Evolutionary conservation across 37 sponge, comb jelly and placozoan genomes (phyloP), one percentile per base, ranked within the genome.

Genomic region (Sycon ciliatum): DNA sequence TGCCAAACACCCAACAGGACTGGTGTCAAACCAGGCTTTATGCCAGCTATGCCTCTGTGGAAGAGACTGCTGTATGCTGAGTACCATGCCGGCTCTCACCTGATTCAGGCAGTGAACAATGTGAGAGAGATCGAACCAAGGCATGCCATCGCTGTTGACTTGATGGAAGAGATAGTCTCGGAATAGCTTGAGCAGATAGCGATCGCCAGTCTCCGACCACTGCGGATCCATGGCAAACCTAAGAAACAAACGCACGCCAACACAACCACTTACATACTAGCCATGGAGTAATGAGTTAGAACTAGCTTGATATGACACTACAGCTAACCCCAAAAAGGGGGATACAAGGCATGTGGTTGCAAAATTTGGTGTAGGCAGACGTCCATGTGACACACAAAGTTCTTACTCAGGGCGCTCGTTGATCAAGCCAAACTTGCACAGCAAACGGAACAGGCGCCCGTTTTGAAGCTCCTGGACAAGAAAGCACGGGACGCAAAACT

Each of bases 141-240:
- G 92, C 1, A 71, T 38, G 6, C 92, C 92, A 7, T 54, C 42
- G n/a, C 81, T 76, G 9, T 63, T 78, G 11, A 87, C 84, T 67
- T 86, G 89, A 62, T 91, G 92, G 73, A 91, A 91, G 32, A 91
- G 75, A 54, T 86, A 81, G 74, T 91, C 89, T 11, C 87, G 54
- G 34, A 91, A 83, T 52, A 91, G 66, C 61, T 91, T 91, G 0
- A 91, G 70, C 32, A 91, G 67, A 72, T 91, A 87, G 6, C 92
- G 67, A 39, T 91, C 92, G 11, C 92, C 88, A 38, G 92, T 91
- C 69, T 91, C 88, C 18, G 85, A 65, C 92, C 92, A 91, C 46
- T 72, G 66, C 28, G 65, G 73, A 64, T 91, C 92, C 22, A 81
- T 63, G 26, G 37, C 46, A 32, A 79, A 74, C 72, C 87, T 86